Conservation (phyloP, 2,797 vertebrate species). For the Muscicapa comitata region DNA sequence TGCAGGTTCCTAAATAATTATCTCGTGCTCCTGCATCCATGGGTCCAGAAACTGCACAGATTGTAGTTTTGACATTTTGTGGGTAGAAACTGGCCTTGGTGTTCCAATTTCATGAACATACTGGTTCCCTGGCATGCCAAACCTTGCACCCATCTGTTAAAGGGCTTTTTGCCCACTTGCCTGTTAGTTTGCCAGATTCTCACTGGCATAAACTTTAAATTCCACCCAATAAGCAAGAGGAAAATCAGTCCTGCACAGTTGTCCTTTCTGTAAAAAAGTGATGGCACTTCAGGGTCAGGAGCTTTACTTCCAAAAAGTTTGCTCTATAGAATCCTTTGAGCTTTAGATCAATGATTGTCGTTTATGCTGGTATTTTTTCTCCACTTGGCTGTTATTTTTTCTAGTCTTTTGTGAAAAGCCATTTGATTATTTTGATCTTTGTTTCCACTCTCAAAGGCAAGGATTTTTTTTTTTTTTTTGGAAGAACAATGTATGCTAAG, state of each 20-base stretch:
- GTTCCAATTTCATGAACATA: constrained; percentile 48
- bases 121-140: constrained; percentile 43
- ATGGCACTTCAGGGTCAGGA: not conserved
- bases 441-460: not conserved
- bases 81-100: constrained; percentile 40
- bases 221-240: constrained; percentile 5
- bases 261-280: not conserved
- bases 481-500: not conserved
- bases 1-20: constrained; percentile 24
- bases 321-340: not conserved
- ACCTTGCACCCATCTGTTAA: constrained; percentile 63
- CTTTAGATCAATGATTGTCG: not conserved
- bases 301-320: constrained; percentile 22
- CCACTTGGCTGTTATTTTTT: not conserved
- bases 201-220: constrained; percentile 24
- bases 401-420: not conserved
- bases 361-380: not conserved
- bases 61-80: constrained; percentile 61
- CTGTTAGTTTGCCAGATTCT: constrained; percentile 53
- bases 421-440: not conserved
- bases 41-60: constrained; percentile 50
- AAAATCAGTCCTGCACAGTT: not conserved
- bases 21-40: not conserved
- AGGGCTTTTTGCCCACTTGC: constrained; percentile 50
- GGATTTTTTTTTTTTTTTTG: not conserved